Evolutionary conservation across 37 sponge, comb jelly and placozoan genomes (phyloP).

Genomic region (Ephydatia muelleri): DNA sequence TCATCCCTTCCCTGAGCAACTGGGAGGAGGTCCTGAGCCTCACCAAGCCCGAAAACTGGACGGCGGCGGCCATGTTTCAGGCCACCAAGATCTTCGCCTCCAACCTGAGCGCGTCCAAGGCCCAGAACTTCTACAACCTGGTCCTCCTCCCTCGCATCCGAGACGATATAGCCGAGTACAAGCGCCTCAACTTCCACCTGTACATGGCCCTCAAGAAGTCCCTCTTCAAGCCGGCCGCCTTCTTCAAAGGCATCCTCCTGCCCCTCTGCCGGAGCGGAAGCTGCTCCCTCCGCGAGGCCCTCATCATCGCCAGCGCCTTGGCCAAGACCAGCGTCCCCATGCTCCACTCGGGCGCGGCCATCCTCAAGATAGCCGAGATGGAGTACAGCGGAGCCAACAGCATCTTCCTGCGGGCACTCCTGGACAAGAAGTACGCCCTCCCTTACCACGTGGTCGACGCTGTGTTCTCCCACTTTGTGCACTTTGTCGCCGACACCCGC

Average conservation of each 20-base stretch:
- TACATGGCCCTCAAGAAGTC: slow-evolving; percentile 96
- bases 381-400: slow-evolving; percentile 94
- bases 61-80: slow-evolving; percentile 97
- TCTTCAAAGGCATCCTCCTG: slow-evolving; percentile 96
- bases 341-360: slow-evolving; percentile 92
- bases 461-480: slow-evolving; percentile 79
- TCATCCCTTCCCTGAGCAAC: slow-evolving; percentile 87
- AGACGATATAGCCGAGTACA: slow-evolving; percentile 98
- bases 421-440: slow-evolving; percentile 96
- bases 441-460: slow-evolving; percentile 95
- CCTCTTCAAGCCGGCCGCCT: slow-evolving; percentile 96
- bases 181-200: slow-evolving; percentile 92
- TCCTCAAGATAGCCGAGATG: slow-evolving; percentile 97
- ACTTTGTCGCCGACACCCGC: slow-evolving; percentile 71
- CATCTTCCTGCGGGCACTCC: slow-evolving; percentile 89
- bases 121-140: slow-evolving; percentile 93
- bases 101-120: slow-evolving; percentile 78
- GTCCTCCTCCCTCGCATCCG: slow-evolving; percentile 92
- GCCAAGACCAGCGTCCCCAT: slow-evolving; percentile 88
- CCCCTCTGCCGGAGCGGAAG: slow-evolving; percentile 89
- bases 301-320: slow-evolving; percentile 92
- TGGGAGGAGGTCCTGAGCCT: slow-evolving; percentile 95
- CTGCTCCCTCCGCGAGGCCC: slow-evolving; percentile 95
- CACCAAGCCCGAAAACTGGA: slow-evolving; percentile 92
- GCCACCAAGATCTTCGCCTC: slow-evolving; percentile 94